Evolutionary conservation across 2,888 invertebrate species (phyloP).

Genomic region (Athripsodes cinereus): DNA sequence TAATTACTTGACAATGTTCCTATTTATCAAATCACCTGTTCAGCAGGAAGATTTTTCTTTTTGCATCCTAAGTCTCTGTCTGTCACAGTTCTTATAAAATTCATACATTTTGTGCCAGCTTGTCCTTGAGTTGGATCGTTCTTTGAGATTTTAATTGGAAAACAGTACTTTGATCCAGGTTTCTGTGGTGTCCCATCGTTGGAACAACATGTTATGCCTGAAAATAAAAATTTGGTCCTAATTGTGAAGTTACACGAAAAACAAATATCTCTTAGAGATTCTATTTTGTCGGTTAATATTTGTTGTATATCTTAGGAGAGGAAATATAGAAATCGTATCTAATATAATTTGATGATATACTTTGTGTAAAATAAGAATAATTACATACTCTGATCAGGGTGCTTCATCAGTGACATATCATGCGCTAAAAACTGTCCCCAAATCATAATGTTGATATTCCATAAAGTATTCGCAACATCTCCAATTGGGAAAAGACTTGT

Average conservation of each 20-base stretch:
- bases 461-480: conserved; percentile 33
- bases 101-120: conserved; percentile 58
- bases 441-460: conserved; percentile 42
- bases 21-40: conserved; percentile 68
- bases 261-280: too few species aligned
- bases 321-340: too few species aligned
- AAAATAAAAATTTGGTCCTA: not conserved
- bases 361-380: too few species aligned
- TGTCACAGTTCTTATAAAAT: conserved; percentile 63
- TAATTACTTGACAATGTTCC: too few species aligned
- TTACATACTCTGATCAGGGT: conserved; percentile 19
- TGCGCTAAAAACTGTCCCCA: conserved; percentile 59
- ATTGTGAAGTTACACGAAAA: not conserved
- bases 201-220: conserved; percentile 30
- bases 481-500: conserved; percentile 33
- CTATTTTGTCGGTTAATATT: too few species aligned
- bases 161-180: conserved; percentile 38
- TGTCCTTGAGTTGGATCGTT: conserved; percentile 37
- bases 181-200: conserved; percentile 27
- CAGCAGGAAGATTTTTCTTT: conserved; percentile 55
- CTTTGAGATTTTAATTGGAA: conserved; percentile 37
- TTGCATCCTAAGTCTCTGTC: conserved; percentile 63
- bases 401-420: conserved; percentile 44
- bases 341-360: too few species aligned
- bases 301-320: too few species aligned